phyloP scores from a whole-genome alignment of 2,113 vertebrate species.

The Kryptolebias marmoratus region DNA sequence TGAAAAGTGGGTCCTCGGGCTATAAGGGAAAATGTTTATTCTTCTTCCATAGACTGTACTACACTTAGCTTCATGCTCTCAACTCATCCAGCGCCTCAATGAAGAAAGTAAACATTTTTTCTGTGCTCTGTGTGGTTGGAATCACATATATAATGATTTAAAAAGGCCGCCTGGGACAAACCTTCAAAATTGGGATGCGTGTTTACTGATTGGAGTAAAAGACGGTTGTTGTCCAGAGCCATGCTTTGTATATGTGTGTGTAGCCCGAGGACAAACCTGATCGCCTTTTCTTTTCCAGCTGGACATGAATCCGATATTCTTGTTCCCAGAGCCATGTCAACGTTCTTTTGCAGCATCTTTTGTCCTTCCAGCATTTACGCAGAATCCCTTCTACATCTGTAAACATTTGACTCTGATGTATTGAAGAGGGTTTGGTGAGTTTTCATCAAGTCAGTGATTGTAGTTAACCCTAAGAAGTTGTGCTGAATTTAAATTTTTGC shows the following conservation, averaged over 20 bases:
- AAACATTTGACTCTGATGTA: constrained; percentile 31
- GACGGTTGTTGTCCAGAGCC: constrained; percentile 44
- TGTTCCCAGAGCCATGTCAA: constrained; percentile 8
- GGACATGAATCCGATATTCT: constrained; percentile 25
- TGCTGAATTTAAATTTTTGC: not conserved
- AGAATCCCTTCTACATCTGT: not conserved
- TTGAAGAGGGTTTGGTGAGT: not conserved
- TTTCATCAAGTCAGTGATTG: not conserved
- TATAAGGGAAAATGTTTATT: constrained; percentile 84
- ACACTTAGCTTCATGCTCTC: constrained; percentile 77
- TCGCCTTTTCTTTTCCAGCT: constrained; percentile 39
- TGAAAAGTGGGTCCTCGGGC: constrained; percentile 84
- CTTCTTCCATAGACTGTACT: constrained; percentile 83
- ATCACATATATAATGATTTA: constrained; percentile 67
- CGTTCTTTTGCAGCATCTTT: constrained; percentile 5
- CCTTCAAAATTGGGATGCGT: constrained; percentile 65
- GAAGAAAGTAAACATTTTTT: constrained; percentile 74
- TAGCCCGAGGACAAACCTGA: constrained; percentile 52
- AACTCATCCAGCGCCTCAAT: constrained; percentile 76
- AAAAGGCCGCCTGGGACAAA: constrained; percentile 68
- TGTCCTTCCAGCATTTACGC: constrained; percentile 6
- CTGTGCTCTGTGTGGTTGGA: constrained; percentile 61
- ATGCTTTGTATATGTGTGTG: constrained; percentile 24
- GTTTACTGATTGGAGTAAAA: constrained; percentile 67
- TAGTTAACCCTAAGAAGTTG: not conserved